Base-by-base conservation (phyloP, 1,140 invertebrate genomes). In the Drosophila seguyi region DNA sequence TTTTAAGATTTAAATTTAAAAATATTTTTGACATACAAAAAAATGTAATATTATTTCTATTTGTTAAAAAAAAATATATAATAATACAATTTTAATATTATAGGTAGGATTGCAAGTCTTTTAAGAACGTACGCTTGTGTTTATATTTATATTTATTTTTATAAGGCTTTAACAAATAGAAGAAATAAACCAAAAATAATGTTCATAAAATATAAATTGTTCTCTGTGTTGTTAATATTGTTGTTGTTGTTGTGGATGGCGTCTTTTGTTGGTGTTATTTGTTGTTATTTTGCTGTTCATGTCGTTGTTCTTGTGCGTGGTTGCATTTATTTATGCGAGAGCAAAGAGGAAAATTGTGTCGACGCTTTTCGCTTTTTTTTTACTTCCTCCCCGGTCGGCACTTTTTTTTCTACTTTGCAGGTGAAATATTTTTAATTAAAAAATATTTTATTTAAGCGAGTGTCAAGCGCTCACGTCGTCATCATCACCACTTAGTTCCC, bases 351-450 rank as follows among this genome's bases (percentile, higher is more conserved):
- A 86, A 86, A 86, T 86, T 88, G 85, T 87, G 84, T 87, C 84
- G 83, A 74, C 81, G 57, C 50, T 78, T 78, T 50, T 78, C 52
- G 18, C 13, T 44, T 55, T 59, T 52, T 47, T 50, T 42, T 14
- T 14, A 13, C 6, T 18, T 11, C 34, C 14, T n/a, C 31, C 50
- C 45, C 29, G 8, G 34, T 61, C 31, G 56, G 16, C 31, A 41
- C 25, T 4, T 59, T 73, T 79, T 77, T 48, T 50, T 44, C 47
- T 20, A 55, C 58, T 59, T 73, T 72, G 77, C 85, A 88, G 85
- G 85, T 90, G 77, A 88, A 88, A 88, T 88, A 90, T 88, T 88
- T 88, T 88, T 88, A 88, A 88, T 88, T 88, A 90, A 88, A 87
- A 81, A 85, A 85, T 90, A 78, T 90, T 88, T 84, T 88, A 90